A percentile compares a stretch with the other conserved stretches of the same genome.
Evolutionary conservation across 2,888 invertebrate species (phyloP).

Genomic region (Suillia variegata): DNA sequence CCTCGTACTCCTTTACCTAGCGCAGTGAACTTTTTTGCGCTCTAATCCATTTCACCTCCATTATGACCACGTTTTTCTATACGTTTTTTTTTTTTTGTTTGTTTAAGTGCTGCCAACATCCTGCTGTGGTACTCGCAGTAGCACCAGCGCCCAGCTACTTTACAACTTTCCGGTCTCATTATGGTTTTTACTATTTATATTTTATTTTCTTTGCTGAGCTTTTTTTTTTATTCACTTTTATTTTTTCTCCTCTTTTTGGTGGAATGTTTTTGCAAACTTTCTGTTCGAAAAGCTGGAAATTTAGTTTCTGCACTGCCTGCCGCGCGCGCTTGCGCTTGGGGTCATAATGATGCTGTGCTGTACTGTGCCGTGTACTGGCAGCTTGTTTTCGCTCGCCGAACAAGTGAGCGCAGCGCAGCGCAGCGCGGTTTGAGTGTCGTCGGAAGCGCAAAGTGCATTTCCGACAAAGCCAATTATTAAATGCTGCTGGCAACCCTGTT

Average conservation of each 20-base stretch:
- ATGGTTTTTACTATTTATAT: slow-evolving; percentile 18
- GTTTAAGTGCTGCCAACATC: neutral
- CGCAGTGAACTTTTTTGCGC: too few species aligned
- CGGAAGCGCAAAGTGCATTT: slow-evolving; percentile 24
- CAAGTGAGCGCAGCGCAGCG: too few species aligned
- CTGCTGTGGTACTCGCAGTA: too few species aligned
- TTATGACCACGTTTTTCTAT: neutral
- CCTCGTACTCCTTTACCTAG: too few species aligned
- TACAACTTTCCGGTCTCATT: slow-evolving; percentile 26
- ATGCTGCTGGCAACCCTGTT: slow-evolving; percentile 28
- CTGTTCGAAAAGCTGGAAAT: too few species aligned
- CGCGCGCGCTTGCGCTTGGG: neutral
- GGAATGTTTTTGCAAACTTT: neutral
- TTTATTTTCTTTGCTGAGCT: neutral
- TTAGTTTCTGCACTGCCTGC: too few species aligned
- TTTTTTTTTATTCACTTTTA: slow-evolving; percentile 2
- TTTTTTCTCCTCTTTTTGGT: neutral
- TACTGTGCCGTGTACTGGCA: too few species aligned
- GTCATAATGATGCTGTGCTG: neutral
- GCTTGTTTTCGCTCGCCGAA: too few species aligned
- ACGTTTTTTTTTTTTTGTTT: neutral
- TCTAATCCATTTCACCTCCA: too few species aligned
- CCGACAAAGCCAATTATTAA: slow-evolving; percentile 24
- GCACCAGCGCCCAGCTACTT: slow-evolving; percentile 6
- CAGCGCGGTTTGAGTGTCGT: neutral